Percentiles rank a stretch among this genome's conserved stretches.
These are phyloP conservation scores for Octodon degus DNA, from an alignment of 2,113 vertebrate genomes.

Conservation along the genomic window DNA sequence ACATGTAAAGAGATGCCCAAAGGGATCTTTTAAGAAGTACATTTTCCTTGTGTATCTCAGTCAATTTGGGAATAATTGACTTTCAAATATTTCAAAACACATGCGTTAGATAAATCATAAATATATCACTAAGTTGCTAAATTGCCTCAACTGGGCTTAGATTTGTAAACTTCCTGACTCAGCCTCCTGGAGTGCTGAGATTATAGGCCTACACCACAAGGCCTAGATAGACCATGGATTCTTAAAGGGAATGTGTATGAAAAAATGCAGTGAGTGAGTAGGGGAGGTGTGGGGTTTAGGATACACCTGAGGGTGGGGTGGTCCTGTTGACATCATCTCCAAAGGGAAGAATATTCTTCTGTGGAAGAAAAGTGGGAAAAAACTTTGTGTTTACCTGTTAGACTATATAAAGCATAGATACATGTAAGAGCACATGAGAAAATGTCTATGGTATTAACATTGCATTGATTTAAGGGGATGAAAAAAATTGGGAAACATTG, in stretches of 20 bases:
- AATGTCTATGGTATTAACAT: slow-evolving; percentile 23
- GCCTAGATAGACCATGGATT: not conserved
- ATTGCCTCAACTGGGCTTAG: not conserved
- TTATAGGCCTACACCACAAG: not conserved
- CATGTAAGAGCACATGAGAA: not conserved
- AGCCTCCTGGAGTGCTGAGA: not conserved
- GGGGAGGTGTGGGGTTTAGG: not conserved
- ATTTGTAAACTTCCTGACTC: not conserved
- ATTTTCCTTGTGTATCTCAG: slow-evolving; percentile 29
- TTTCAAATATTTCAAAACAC: slow-evolving; percentile 58
- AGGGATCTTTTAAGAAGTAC: not conserved
- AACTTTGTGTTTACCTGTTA: not conserved
- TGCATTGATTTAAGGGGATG: not conserved
- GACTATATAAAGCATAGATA: not conserved
- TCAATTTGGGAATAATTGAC: slow-evolving; percentile 56
- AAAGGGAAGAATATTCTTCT: not conserved
- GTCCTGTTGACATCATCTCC: not conserved
- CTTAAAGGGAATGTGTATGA: not conserved
- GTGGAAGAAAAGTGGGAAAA: not conserved
- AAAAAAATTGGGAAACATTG: not conserved
- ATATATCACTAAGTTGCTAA: not conserved
- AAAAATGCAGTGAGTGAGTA: no score
- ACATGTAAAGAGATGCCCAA: slow-evolving; percentile 11
- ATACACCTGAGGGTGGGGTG: not conserved
- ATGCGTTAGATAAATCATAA: not conserved